Percentiles rank a stretch among this genome's conserved stretches.
phyloP scores from a whole-genome alignment of 2,113 vertebrate species.

The Ailuropoda melanoleuca region DNA sequence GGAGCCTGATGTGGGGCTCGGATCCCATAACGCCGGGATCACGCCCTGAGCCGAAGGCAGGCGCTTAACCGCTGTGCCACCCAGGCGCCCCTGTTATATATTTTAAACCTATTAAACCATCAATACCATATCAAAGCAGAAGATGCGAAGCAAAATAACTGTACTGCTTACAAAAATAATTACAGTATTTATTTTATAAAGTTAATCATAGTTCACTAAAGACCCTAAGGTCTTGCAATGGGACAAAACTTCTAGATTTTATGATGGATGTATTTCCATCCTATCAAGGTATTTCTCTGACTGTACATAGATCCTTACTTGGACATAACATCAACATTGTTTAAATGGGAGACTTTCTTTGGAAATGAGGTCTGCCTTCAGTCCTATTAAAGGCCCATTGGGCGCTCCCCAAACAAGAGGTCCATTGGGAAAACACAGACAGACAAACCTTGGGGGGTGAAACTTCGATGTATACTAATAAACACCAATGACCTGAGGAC shows the following conservation, averaged over 20 bases:
- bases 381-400: not conserved
- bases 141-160: not conserved
- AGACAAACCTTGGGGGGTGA: not conserved
- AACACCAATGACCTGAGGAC: not conserved
- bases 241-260: not conserved
- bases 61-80: too few relatives aligned
- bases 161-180: not conserved
- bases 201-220: not conserved
- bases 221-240: not conserved
- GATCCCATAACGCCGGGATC: too few relatives aligned
- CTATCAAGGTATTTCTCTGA: not conserved
- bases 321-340: not conserved
- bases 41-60: too few relatives aligned
- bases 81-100: too few relatives aligned
- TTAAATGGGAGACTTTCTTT: not conserved
- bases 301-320: not conserved
- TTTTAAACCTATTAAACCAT: not conserved
- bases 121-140: not conserved
- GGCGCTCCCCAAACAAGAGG: not conserved
- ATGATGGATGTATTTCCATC: not conserved
- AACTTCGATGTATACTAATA: not conserved
- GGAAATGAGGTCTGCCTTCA: not conserved
- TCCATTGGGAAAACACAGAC: not conserved
- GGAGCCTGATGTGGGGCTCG: too few relatives aligned
- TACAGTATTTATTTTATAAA: not conserved